Percentiles rank a stretch among this genome's conserved stretches.
phyloP scores from a whole-genome alignment of 2,113 vertebrate species.

The Oncorhynchus masou region DNA sequence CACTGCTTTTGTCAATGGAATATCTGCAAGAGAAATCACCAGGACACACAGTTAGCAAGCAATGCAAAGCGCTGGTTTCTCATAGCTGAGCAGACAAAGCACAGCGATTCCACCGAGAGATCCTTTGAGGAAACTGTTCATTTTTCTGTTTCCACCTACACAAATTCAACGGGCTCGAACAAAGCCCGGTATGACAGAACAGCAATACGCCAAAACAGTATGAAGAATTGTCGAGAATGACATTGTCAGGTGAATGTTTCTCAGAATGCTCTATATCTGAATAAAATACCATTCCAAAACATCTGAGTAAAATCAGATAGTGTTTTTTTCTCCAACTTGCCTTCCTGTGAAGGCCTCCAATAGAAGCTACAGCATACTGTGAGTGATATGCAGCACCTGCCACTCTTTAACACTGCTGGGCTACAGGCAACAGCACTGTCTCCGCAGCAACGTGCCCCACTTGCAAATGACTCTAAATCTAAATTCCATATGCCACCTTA shows the following conservation, averaged over 20 bases:
- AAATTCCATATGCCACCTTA: slow-evolving; percentile 65
- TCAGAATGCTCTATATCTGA: too few relatives aligned
- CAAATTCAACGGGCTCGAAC: slow-evolving; percentile 45
- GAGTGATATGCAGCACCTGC: slow-evolving; percentile 69
- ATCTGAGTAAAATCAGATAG: too few relatives aligned
- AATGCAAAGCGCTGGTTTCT: not conserved
- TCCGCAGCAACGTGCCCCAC: slow-evolving; percentile 63
- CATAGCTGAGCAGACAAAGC: slow-evolving; percentile 19
- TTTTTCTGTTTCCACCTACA: slow-evolving; percentile 37
- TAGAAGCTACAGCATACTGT: slow-evolving; percentile 12
- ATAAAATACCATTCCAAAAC: too few relatives aligned
- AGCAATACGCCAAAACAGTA: not conserved
- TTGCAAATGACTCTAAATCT: slow-evolving; percentile 72
- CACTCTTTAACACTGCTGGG: slow-evolving; percentile 63
- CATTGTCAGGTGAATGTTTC: too few relatives aligned
- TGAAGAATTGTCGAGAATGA: not conserved
- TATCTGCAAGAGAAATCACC: slow-evolving; percentile 76
- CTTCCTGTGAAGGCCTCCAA: not conserved
- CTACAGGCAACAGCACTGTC: slow-evolving; percentile 53
- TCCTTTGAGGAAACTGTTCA: slow-evolving; percentile 56
- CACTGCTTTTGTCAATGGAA: slow-evolving; percentile 70
- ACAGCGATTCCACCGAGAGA: slow-evolving; percentile 45
- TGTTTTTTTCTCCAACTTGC: too few relatives aligned
- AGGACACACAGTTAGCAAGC: slow-evolving; percentile 42
- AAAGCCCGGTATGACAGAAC: slow-evolving; percentile 25